Percentiles rank a stretch among this genome's conserved stretches.
Conservation (phyloP, 2,113 vertebrate genomes). For the Terrapene triunguis region DNA sequence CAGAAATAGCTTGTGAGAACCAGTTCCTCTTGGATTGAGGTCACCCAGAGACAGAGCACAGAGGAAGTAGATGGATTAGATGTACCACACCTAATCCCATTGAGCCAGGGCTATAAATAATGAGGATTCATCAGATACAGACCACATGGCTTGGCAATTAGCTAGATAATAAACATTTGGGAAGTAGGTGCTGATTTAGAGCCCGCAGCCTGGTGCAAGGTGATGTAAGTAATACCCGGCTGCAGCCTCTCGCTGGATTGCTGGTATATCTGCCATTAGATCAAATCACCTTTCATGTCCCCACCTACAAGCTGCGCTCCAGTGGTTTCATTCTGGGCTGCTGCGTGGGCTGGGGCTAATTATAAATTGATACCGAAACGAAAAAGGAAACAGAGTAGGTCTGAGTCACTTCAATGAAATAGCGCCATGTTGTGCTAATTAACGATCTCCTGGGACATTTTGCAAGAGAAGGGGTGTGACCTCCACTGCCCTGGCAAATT, state of each 20-base stretch:
- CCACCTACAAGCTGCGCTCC: accelerated
- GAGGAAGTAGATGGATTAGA: conserved; percentile 54
- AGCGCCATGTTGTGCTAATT: background rate
- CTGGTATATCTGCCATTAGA: accelerated
- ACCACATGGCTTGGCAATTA: background rate
- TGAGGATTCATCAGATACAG: background rate
- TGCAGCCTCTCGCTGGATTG: background rate
- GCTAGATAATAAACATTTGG: background rate
- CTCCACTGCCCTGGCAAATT: background rate
- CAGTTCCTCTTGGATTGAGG: conserved; percentile 24
- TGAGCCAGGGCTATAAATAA: conserved; percentile 62
- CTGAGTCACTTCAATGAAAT: background rate
- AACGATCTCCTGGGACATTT: background rate
- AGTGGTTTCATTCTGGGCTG: background rate
- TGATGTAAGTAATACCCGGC: background rate
- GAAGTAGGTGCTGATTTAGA: background rate
- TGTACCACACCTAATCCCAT: conserved; percentile 57
- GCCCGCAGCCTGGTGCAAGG: background rate
- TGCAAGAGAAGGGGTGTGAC: background rate
- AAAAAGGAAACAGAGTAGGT: background rate
- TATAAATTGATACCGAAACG: background rate
- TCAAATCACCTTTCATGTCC: accelerated
- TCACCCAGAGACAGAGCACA: background rate
- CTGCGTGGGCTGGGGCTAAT: accelerated
- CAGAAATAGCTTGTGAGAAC: background rate